Base-by-base conservation (phyloP, 2,888 invertebrate species). In the Chironomus tentans region DNA sequence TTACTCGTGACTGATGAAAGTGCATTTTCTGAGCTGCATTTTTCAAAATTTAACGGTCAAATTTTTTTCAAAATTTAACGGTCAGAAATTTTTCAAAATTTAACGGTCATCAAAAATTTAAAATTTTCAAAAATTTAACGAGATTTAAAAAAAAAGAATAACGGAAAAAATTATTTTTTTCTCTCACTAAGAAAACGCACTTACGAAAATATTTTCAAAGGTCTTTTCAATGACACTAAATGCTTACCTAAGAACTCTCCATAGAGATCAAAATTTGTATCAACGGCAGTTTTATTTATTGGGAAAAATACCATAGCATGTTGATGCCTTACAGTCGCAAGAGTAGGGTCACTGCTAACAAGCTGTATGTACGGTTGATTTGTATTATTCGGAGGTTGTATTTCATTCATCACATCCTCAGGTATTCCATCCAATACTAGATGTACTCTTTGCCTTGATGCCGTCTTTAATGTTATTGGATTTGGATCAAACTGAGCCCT, bases 241-340 rank as follows among this genome's bases (percentile, higher is more conserved):
- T 46, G 28, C 68, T 76, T 62, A 77, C 77, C 77, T 10, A 77
- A 46, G 61, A 77, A 77, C 10, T 71, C 22, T 38, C 77, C 77
- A 21, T 46, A 12, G 4, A 76, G 47, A 61, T 77, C 71, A 18
- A 77, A 71, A 22, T 46, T n/a, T 4, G 69, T 68, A 48, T 69
- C 69, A 0, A 22, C 50, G 1, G 74, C 47, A 5, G 10, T 21
- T 15, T 68, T 74, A 13, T 68, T 46, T 0, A 48, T 4, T 24
- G 22, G 10, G 15, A 68, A 48, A 12, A 47, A 74, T 22, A n/a
- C 46, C n/a, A 74, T 18, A 0, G 61, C 4, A 18, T 22, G 6
- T 24, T 46, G 47, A 22, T 56, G 24, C n/a, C 10, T 47, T 2
- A 74, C 65, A 15, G 18, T 68, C n/a, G 74, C 74, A 21, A 74